Evolutionary conservation across 1,140 invertebrate species (phyloP), one percentile per base, ranked within the genome.

Genomic region (Solenopsis invicta): DNA sequence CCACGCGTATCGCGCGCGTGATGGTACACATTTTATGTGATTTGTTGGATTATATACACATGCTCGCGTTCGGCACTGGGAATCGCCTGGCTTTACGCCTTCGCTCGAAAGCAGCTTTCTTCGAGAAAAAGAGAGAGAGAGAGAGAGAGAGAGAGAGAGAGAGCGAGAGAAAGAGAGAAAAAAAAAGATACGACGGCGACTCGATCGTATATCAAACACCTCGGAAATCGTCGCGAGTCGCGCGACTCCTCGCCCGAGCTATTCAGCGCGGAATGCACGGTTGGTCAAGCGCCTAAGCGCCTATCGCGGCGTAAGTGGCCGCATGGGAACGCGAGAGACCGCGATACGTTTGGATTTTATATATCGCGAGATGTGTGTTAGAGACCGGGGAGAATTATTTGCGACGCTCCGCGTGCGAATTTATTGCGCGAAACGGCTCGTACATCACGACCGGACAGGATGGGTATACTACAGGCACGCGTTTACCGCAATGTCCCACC

Each of bases 171-270:
- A 2, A 29, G 18, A 66, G 13, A 48, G n/a, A 69, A 69, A 45
- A 59, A 59, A 69, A 48, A 45, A 37, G 8, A 67, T n/a, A 66
- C 62, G 18, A 41, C 37, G 37, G 29, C 29, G 29, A 29, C 21
- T 48, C 66, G 66, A 48, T 69, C 66, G n/a, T 69, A 69, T 69
- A 69, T 69, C 66, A 69, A 69, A 48, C 41, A 69, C 21, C 66
- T 69, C 66, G n/a, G 66, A 6, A 69, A 29, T 69, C n/a, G 12
- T 69, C 29, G 29, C 6, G 41, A 48, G 66, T 69, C n/a, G 66
- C 66, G 66, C 66, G 41, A 69, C 41, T 69, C 61, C 61, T 10
- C 54, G 21, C 29, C 29, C 48, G 66, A 69, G 66, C 66, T 21
- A 50, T 48, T 69, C 66, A 69, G n/a, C 29, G 5, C 12, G 66